Percentiles rank a stretch among this genome's conserved stretches.
phyloP scores from a whole-genome alignment of 2,113 vertebrate species.

The Pseudorasbora parva region DNA sequence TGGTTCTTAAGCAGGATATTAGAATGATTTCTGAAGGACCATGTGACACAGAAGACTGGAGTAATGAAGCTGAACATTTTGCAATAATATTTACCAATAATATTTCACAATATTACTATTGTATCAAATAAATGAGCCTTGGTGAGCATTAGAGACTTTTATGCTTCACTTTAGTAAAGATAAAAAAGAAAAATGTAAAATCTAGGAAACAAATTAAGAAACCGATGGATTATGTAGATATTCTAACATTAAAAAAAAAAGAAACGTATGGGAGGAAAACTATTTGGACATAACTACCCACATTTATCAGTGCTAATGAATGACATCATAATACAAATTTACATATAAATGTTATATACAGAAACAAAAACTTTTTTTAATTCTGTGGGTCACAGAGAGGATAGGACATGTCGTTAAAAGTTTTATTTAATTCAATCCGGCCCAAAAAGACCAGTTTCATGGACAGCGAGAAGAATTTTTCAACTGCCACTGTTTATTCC shows the following conservation, averaged over 20 bases:
- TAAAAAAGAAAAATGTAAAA: neutral
- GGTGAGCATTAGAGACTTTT: neutral
- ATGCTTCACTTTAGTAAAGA: neutral
- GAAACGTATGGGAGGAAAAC: neutral
- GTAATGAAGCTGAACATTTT: neutral
- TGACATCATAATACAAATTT: neutral
- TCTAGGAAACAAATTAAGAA: neutral
- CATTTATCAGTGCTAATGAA: neutral
- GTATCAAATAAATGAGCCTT: neutral
- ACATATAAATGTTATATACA: neutral
- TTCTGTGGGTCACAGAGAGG: too few relatives aligned
- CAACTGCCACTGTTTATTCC: neutral
- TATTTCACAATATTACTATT: neutral
- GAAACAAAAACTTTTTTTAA: neutral
- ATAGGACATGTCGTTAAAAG: neutral
- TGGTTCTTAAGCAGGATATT: neutral
- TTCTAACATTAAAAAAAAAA: neutral
- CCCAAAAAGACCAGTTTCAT: constrained; percentile 5
- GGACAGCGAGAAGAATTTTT: neutral
- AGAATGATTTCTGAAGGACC: neutral
- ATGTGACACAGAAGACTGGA: neutral
- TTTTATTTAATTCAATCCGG: neutral
- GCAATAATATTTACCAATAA: neutral
- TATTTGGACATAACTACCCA: neutral
- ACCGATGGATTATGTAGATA: neutral